Base-by-base conservation (phyloP, 1,140 invertebrate species). In the Drosophila baimaii region DNA sequence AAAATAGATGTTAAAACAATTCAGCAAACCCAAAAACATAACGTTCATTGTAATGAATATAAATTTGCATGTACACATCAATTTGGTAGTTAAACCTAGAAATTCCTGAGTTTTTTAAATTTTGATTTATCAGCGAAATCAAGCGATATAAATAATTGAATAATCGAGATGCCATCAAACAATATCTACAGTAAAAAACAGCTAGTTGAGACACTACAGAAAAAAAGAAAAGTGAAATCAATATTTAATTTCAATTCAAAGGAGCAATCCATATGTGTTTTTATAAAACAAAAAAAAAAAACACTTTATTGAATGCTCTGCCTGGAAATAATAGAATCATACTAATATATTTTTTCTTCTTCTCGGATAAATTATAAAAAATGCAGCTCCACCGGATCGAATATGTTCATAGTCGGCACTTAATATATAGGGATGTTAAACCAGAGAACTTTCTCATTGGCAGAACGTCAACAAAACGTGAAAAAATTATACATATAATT, bases 361-460 rank as follows among this genome's bases (percentile, higher is more conserved):
- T 25, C 17, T 25, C 8, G 25, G 27, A 63, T 10, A 52, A 41
- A 39, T 21, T 46, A 55, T 8, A 15, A 39, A 31, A 68, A 66
- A 66, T 69, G 0, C 94, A 98, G 97, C 94, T 98, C 93, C 96
- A 97, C 94, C 96, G 98, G 94, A 99, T 99, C 95, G 98, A 99
- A 94, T 99, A 98, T 95, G 98, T 99, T 92, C 99, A 99, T 94
- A 97, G 97, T 92, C 97, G 99, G 93, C 98, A 99, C 95, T 95
- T 99, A 92, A 99, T 99, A 93, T 99, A 99, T 94, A 95, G 99
- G 91, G 99, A 99, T 94, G 98, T 99, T 49, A 99, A 99, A 93
- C 99, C 99, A 84, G 99, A 99, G 94, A 99, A 99, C 94, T 99
- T 99, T 95, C 96, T 99, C 92, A 99, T 99, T 94, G 99, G 99